Percentiles rank a stretch among this genome's conserved stretches.
Evolutionary conservation across 2,888 invertebrate genomes (phyloP).

Genomic region (Vannuccia rotundouncinata): DNA sequence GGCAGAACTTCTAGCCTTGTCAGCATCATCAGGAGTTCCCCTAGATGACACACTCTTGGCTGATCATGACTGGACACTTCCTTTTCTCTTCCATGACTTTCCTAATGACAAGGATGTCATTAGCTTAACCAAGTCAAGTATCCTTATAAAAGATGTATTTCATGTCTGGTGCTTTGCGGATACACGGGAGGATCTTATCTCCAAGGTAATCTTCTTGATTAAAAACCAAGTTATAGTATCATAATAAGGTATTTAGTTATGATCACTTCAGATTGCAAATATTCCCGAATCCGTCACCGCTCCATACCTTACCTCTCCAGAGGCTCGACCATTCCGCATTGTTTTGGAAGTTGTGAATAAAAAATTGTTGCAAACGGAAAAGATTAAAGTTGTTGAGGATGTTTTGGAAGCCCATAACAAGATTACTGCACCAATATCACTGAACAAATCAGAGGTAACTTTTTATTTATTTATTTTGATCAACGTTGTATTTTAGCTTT

Average conservation of each 20-base stretch:
- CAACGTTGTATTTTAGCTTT: neutral
- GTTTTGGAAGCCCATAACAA: neutral
- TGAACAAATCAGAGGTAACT: neutral
- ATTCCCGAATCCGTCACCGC: neutral
- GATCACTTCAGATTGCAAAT: neutral
- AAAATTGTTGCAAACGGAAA: neutral
- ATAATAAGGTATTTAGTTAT: too few species aligned
- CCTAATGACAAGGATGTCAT: neutral
- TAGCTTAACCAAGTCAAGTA: neutral
- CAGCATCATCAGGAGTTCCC: neutral
- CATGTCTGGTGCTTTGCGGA: neutral
- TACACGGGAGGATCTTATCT: neutral
- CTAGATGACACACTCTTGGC: neutral
- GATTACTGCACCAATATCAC: neutral
- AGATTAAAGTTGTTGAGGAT: neutral
- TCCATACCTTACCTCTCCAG: neutral
- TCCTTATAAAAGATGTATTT: neutral
- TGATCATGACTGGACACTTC: neutral
- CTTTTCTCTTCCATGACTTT: constrained; percentile 2
- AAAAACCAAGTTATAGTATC: too few species aligned
- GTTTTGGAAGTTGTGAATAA: neutral
- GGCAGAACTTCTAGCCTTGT: neutral
- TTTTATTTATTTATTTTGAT: neutral
- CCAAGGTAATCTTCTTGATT: neutral
- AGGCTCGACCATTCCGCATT: neutral